phyloP scores from a whole-genome alignment of 2,888 invertebrate species.

The Andrena praecox region DNA sequence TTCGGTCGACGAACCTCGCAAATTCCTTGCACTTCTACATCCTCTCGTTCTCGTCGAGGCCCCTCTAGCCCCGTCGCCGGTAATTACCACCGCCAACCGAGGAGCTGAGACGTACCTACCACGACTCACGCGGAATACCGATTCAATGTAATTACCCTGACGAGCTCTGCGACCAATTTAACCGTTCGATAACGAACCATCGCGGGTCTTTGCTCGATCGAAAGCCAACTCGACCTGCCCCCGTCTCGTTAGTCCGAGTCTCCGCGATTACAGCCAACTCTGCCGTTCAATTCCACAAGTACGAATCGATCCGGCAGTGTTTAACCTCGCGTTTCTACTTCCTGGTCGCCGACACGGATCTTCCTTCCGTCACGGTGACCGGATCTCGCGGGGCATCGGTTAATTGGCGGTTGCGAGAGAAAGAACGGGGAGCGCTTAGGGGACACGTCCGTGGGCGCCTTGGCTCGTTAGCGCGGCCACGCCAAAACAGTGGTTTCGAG shows the following conservation, averaged over 20 bases:
- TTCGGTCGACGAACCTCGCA: slow-evolving; percentile 49
- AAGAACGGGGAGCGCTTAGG: too few species aligned
- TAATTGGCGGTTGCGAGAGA: too few species aligned
- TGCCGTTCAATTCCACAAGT: not conserved
- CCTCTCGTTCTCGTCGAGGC: not conserved
- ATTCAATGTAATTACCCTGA: slow-evolving; percentile 63
- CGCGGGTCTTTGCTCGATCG: slow-evolving; percentile 20
- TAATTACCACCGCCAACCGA: slow-evolving; percentile 55
- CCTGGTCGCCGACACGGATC: not conserved
- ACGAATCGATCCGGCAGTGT: not conserved
- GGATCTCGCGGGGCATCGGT: too few species aligned
- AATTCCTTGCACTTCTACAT: slow-evolving; percentile 18
- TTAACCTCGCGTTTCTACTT: not conserved
- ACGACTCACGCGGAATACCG: slow-evolving; percentile 58
- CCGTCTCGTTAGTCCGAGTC: slow-evolving; percentile 13
- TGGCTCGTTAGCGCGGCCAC: too few species aligned
- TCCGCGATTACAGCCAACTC: not conserved
- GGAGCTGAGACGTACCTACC: slow-evolving; percentile 32
- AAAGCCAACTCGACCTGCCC: not conserved
- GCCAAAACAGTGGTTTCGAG: too few species aligned
- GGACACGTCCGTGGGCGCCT: too few species aligned
- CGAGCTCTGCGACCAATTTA: slow-evolving; percentile 57
- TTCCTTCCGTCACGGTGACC: too few species aligned
- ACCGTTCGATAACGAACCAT: slow-evolving; percentile 61
- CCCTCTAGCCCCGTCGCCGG: not conserved